These are phyloP conservation scores for Lagopus leucura DNA, from an alignment of 2,113 vertebrate species.

Conservation along the genomic window DNA sequence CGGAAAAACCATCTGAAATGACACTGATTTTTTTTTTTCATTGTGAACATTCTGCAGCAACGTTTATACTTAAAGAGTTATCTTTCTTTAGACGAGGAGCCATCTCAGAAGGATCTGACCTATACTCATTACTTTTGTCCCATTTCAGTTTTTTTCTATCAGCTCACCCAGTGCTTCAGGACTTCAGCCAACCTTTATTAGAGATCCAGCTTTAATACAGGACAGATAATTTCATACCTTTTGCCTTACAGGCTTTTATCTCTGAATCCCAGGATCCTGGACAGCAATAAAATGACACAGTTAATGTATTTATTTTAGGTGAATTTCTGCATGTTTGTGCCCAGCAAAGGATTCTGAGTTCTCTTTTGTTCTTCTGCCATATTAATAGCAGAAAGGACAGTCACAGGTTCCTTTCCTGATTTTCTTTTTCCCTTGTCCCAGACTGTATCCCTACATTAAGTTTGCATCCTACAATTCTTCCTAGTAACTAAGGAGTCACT, in stretches of 20 bases:
- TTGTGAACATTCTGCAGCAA: neutral
- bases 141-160: neutral
- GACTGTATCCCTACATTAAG: neutral
- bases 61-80: neutral
- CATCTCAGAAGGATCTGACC: neutral
- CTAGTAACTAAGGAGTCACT: neutral
- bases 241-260: neutral
- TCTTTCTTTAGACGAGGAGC: neutral
- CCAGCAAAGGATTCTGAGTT: neutral
- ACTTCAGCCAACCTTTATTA: neutral
- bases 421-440: neutral
- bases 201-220: neutral
- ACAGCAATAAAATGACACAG: neutral
- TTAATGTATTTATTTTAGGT: neutral
- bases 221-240: neutral
- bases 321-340: neutral
- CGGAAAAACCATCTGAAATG: neutral
- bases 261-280: neutral
- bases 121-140: neutral
- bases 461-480: neutral
- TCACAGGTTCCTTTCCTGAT: neutral
- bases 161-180: neutral
- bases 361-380: neutral
- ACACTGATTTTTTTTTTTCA: neutral
- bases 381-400: neutral